Conservation (phyloP, 2,888 invertebrate genomes). For the Nemotelus nigrinus region DNA sequence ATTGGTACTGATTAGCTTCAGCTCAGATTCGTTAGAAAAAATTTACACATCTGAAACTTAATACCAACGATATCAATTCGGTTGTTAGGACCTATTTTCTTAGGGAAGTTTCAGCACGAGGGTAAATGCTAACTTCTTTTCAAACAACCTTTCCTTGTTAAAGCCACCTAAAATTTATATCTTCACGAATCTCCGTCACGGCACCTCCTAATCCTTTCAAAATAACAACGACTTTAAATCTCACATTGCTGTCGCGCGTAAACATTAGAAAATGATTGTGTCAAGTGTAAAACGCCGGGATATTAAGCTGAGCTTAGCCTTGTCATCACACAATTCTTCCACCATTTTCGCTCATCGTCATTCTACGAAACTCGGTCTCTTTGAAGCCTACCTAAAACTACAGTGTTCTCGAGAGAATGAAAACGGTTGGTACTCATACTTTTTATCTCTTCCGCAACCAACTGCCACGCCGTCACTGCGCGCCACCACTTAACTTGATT, state of each 20-base stretch:
- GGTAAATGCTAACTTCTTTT: too few species aligned
- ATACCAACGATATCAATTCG: neutral
- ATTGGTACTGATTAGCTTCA: too few species aligned
- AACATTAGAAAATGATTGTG: slow-evolving; percentile 16
- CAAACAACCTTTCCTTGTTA: too few species aligned
- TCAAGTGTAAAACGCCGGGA: slow-evolving; percentile 39
- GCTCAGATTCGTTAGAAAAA: neutral
- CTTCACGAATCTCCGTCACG: neutral
- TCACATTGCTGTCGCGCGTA: neutral
- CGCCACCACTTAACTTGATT: slow-evolving; percentile 38
- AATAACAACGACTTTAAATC: slow-evolving; percentile 20
- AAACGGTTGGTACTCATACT: neutral
- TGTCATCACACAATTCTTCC: slow-evolving; percentile 28
- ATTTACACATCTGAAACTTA: neutral
- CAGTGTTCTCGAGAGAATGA: neutral
- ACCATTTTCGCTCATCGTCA: slow-evolving; percentile 35
- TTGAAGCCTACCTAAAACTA: too few species aligned
- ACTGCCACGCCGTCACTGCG: neutral
- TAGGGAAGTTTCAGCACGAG: too few species aligned
- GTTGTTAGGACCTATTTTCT: too few species aligned
- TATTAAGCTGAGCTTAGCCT: slow-evolving; percentile 28
- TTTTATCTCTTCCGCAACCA: neutral
- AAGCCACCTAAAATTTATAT: too few species aligned
- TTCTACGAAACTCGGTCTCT: neutral
- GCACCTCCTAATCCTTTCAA: neutral